A percentile compares a stretch with the other conserved stretches of the same genome.
Evolutionary conservation across 2,113 vertebrate species (phyloP).

Genomic region (Struthidea cinerea): DNA sequence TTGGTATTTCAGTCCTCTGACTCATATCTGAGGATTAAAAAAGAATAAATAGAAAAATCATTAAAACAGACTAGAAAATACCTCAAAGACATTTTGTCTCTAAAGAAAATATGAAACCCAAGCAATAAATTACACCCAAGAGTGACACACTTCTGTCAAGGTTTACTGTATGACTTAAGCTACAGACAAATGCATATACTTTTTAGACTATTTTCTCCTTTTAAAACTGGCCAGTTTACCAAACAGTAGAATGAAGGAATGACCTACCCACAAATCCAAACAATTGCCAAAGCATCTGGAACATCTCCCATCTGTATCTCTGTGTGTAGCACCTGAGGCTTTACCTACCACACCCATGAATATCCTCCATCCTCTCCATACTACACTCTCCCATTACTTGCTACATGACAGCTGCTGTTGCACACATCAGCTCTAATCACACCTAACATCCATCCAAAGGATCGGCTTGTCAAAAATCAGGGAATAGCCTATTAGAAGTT

Average conservation of each 20-base stretch:
- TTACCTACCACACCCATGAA: not conserved
- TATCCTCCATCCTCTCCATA: not conserved
- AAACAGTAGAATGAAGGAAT: not conserved
- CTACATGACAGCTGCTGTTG: not conserved
- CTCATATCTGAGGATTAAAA: constrained; percentile 67
- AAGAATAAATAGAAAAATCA: not conserved
- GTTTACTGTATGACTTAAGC: not conserved
- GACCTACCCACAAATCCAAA: not conserved
- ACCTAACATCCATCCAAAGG: not conserved
- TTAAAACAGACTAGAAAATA: not conserved
- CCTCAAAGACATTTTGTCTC: not conserved
- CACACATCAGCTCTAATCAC: not conserved
- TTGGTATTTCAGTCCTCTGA: constrained; percentile 62
- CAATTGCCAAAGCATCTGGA: not conserved
- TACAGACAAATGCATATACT: not conserved
- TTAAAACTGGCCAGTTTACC: not conserved
- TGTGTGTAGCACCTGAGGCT: not conserved
- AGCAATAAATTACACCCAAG: not conserved
- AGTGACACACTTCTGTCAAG: not conserved
- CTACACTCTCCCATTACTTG: not conserved
- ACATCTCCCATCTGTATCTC: not conserved
- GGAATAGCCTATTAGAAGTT: not conserved
- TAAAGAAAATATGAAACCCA: not conserved
- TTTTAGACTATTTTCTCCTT: not conserved
- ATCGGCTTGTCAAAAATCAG: not conserved